Base-by-base conservation (phyloP, 2,797 vertebrate genomes). In the Zalophus californianus region DNA sequence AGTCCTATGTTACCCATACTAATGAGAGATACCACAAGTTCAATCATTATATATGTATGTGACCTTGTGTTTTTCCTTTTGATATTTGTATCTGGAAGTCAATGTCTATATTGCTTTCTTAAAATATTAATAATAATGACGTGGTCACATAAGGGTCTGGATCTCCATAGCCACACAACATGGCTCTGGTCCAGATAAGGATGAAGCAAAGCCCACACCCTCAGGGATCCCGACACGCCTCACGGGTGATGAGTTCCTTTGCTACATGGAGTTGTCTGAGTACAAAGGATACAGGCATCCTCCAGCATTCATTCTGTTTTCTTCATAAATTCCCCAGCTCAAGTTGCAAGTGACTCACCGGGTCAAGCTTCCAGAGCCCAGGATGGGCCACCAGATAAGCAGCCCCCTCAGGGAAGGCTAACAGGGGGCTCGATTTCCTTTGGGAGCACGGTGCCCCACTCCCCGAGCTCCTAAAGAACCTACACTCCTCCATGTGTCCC, bases 191-290 rank as follows among this genome's bases (percentile, higher is more conserved):
- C 41, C 41, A 44, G 41, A 44, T 44, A 44, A 44, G 41, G 41
- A 44, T 44, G 41, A 44, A 44, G 41, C 70, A 23, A 27, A 32
- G 25, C 8, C 10, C 14, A 14, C 0, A 11, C 20, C 60, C 14
- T 12, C 20, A 4, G 21, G n/a, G 48, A 56, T 27, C 68, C 11
- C 0, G 5, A n/a, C 35, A 15, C 5, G 4, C 12, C 25, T 29
- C 6, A 2, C 1, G 3, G 1, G 2, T 9, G 18, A 7, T 23
- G 48, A 75, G 32, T 1, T 23, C 32, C 84, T 32, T 7, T 12
- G 23, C 38, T 48, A 3, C 1, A 0, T 0, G 0, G 2, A 23
- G 52, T 11, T 21, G 27, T 7, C 56, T 1, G 25, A 1, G 29
- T 4, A 29, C 1, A 2, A 29, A 21, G 25, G 2, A 1, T 38